phyloP scores from a whole-genome alignment of 2,113 vertebrate genomes.

The Datnioides undecimradiatus region DNA sequence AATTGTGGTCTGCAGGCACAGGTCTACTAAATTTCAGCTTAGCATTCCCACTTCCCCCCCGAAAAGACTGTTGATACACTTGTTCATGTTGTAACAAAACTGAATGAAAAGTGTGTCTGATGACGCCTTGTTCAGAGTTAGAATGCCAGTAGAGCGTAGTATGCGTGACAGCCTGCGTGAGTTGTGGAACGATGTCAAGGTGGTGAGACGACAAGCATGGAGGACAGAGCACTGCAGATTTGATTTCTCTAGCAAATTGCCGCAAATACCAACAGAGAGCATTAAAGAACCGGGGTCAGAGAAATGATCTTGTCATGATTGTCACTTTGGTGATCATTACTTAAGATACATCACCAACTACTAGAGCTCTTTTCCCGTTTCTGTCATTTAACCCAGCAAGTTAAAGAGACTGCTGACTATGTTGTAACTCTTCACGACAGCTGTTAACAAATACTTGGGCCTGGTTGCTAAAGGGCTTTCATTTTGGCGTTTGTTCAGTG shows the following conservation, averaged over 20 bases:
- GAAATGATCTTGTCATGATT: background rate
- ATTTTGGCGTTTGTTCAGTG: constrained; percentile 21
- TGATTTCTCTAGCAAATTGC: too few relatives aligned
- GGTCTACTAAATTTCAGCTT: background rate
- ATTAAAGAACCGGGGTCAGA: background rate
- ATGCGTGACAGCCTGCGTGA: background rate
- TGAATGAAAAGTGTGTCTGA: constrained; percentile 13
- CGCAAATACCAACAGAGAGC: background rate
- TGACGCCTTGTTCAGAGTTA: background rate
- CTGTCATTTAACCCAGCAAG: constrained; percentile 3
- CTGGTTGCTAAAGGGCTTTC: constrained; percentile 32
- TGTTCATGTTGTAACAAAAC: constrained; percentile 1
- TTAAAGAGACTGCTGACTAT: background rate
- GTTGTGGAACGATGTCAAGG: background rate
- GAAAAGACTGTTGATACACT: background rate
- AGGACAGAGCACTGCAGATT: background rate
- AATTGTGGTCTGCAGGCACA: background rate
- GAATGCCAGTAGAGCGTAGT: background rate
- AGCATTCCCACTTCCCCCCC: background rate
- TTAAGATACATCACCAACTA: background rate
- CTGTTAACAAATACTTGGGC: constrained; percentile 25
- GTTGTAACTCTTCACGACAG: constrained; percentile 38
- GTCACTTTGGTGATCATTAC: constrained; percentile 4
- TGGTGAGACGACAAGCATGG: background rate
- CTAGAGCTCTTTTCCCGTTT: background rate